A percentile compares a stretch with the other conserved stretches of the same genome.
Evolutionary conservation across 92 coral and sea anemone species (phyloP).

Genomic region (Parazoanthus atlanticus): DNA sequence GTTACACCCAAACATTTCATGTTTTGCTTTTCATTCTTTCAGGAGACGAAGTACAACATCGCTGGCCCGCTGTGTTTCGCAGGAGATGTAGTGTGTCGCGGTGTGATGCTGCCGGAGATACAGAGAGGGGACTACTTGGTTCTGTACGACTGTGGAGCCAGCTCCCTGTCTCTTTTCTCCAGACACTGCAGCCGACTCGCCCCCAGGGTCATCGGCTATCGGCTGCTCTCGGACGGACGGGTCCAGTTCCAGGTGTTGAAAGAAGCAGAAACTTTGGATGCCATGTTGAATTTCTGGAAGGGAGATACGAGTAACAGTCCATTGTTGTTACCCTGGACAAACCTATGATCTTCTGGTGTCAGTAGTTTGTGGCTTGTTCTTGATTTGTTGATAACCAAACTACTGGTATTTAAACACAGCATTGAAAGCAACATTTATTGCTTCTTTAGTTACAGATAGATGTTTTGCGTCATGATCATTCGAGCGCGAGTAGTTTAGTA

Average conservation of each 20-base stretch:
- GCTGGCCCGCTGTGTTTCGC: conserved; percentile 94
- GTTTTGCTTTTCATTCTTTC: neutral
- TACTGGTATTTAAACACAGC: no score
- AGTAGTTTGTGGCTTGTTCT: neutral
- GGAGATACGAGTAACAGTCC: conserved; percentile 46
- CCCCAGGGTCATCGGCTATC: conserved; percentile 87
- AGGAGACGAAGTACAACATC: conserved; percentile 74
- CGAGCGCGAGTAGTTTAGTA: no score
- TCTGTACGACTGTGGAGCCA: conserved; percentile 93
- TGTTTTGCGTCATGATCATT: no score
- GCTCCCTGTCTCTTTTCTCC: conserved; percentile 68
- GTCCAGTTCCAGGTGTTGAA: conserved; percentile 80
- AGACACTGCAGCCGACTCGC: conserved; percentile 91
- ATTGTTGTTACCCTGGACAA: neutral
- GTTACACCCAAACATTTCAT: no score
- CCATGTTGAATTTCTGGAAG: conserved; percentile 80
- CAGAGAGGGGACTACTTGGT: conserved; percentile 79
- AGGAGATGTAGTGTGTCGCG: conserved; percentile 82
- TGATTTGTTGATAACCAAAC: neutral
- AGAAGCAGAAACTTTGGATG: conserved; percentile 90
- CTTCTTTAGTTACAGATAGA: no score
- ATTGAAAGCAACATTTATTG: no score
- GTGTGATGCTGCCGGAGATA: conserved; percentile 76
- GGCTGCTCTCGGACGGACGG: conserved; percentile 54
- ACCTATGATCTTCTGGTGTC: neutral